Evolutionary conservation across 2,113 vertebrate species (phyloP), one percentile per base, ranked within the genome.

Genomic region (Thamnophis sirtalis): DNA sequence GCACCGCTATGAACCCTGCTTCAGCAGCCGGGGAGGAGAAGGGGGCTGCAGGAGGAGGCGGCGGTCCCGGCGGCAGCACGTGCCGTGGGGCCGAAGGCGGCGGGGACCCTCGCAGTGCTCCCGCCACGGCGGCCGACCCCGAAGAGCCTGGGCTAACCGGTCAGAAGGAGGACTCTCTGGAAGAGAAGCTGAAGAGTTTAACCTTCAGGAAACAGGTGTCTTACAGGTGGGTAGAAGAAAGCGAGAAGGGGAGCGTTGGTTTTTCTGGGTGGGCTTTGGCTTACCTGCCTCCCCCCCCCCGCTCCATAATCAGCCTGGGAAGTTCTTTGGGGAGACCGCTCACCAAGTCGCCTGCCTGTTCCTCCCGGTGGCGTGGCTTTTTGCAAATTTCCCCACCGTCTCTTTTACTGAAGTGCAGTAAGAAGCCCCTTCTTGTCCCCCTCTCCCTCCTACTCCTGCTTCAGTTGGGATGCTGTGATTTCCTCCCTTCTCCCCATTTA

Each of bases 121-220:
- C 50, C 85, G 94, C 94, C 1, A 95, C 93, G 90, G 95, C 95
- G 48, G 95, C 94, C 68, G 96, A 96, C 87, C 96, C 94, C 87
- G 96, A 96, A 56, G 97, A 97, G 93, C 94, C 96, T 91, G 96
- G 88, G 91, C 95, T 94, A 86, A 94, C 89, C 54, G 95, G 96
- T 92, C 33, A 94, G 92, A 95, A 94, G 92, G 98, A 98, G 73
- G 98, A 98, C 94, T 96, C 98, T 21, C 97, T 98, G 96, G 98
- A 98, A 95, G 98, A 98, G 92, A 98, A 98, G 94, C 97, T 98
- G 94, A 97, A 97, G 95, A 98, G 96, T 95, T 97, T 98, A 96
- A 98, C 98, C 95, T 98, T 98, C 96, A 97, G 98, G 96, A 98
- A 98, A 96, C 98, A 98, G 98, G 98, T 98, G 91, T 98, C 98